Base-by-base conservation (phyloP, 2,888 invertebrate species). In the Furcula furcula region DNA sequence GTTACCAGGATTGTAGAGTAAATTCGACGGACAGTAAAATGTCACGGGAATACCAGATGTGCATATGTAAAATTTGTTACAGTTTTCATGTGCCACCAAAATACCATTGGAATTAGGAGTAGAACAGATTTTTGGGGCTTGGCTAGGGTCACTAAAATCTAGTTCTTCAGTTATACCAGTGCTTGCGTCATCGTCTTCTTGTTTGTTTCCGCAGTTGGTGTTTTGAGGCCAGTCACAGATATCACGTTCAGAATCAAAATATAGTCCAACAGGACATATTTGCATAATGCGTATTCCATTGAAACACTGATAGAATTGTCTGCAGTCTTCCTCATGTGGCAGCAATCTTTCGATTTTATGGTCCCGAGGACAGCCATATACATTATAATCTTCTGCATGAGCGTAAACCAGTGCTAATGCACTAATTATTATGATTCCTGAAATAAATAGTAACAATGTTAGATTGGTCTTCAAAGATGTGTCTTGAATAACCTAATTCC, bases 21-120 rank as follows among this genome's bases (percentile, higher is more conserved):
- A 47, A 11, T 36, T 33, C 2, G 12, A 4, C 4, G 40, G 37
- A 31, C 55, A 57, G 0, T 35, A n/a, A 0, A 40, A 4, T 12
- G 42, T 19, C 11, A 43, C 36, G 0, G 52, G 46, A 0, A 1
- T 4, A 5, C 43, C 39, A 4, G 19, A 19, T 1, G 30, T 31
- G 21, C 57, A 57, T 19, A 40, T 36, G 37, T 55, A 49, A 30
- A 49, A 57, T 4, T 40, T 23, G 34, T 43, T 39, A 31, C 57
- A 57, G 16, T 42, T 33, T 14, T 55, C 49, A 12, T 57, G 55
- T 4, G 55, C 43, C 2, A 55, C 31, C 3, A 51, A 12, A n/a
- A 33, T 18, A 2, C 45, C 40, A 3, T 54, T 40, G 1, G 42
- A 41, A 3, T 29, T 26, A 3, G 31, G 30, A 12, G 22, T 13